Base-by-base conservation (phyloP, 1,140 invertebrate genomes). In the Chionoecetes opilio region DNA sequence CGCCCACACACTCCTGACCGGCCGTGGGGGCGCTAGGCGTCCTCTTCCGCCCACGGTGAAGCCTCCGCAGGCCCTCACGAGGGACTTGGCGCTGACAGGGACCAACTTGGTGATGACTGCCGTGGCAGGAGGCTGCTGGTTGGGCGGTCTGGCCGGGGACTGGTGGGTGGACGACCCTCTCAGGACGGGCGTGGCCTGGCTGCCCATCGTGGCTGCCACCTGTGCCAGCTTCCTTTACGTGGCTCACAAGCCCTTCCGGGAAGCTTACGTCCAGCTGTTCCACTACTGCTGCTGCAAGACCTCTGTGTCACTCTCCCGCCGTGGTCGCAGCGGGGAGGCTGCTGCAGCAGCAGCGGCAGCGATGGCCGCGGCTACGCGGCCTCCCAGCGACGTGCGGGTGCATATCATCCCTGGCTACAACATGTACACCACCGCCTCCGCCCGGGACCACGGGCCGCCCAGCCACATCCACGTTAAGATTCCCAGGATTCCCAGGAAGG, bases 211-310 rank as follows among this genome's bases (percentile, higher is more conserved):
- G 26, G 96, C 96, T 3, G 93, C 96, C 34, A 95, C 96, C 26
- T 86, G 91, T 31, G 85, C 95, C 91, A 93, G 94, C 38, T 96
- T 94, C 88, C 85, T 96, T 17, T 96, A 95, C 95, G 95, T 94
- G 88, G 91, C 96, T 96, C 91, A 94, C 95, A 95, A 94, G 86
- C 96, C 96, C n/a, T 96, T 96, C 93, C 97, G 98, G n/a, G 98
- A 97, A 94, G 98, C 98, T 3, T 99, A 98, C 96, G 97, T 98
- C 32, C 98, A 98, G 96, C 97, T 98, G 14, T 98, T 98, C 96
- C 98, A 98, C 96, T 98, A 99, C 96, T 98, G 98, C 96, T 98
- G 98, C 96, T 98, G 98, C 97, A 98, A 98, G 97, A 98, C 98
- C 8, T 98, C 98, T 5, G 98, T 98, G 9, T 98, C 98, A 34